A percentile compares a stretch with the other conserved stretches of the same genome.
Evolutionary conservation across 2,113 vertebrate genomes (phyloP).

Genomic region (Colius striatus): DNA sequence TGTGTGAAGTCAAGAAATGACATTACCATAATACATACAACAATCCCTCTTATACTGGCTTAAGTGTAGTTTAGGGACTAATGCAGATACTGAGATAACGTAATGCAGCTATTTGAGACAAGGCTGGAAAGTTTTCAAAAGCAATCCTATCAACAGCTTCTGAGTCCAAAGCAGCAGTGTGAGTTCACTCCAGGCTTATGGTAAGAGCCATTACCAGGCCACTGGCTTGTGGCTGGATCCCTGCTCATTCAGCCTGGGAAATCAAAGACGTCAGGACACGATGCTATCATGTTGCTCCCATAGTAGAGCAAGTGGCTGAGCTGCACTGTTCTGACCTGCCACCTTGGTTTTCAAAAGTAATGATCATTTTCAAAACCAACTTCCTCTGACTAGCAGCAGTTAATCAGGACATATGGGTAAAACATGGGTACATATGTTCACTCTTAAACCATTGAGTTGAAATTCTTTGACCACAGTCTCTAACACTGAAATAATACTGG

Average conservation of each 20-base stretch:
- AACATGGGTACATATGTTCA: not conserved
- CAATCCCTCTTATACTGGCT: not conserved
- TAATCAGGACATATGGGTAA: not conserved
- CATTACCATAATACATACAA: not conserved
- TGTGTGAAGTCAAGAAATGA: slow-evolving; percentile 43
- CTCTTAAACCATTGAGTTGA: not conserved
- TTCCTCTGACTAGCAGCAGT: not conserved
- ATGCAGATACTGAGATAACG: slow-evolving; percentile 1
- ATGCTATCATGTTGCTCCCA: fast-evolving
- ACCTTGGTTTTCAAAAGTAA: not conserved
- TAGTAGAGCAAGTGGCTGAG: not conserved
- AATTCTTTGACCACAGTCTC: not conserved
- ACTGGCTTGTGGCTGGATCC: not conserved
- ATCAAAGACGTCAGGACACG: not conserved
- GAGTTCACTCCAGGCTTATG: not conserved
- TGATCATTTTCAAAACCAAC: not conserved
- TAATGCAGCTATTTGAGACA: not conserved
- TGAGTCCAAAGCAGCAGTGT: not conserved
- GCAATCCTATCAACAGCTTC: not conserved
- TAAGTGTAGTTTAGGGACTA: slow-evolving; percentile 17
- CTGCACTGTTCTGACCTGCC: not conserved
- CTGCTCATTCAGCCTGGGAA: not conserved
- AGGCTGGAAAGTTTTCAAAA: slow-evolving; percentile 33
- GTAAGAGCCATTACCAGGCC: not conserved
- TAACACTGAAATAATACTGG: not conserved